Percentiles rank a stretch among this genome's conserved stretches.
These are phyloP conservation scores for Amia ocellicauda DNA, from an alignment of 2,113 vertebrate species.

Conservation along the genomic window DNA sequence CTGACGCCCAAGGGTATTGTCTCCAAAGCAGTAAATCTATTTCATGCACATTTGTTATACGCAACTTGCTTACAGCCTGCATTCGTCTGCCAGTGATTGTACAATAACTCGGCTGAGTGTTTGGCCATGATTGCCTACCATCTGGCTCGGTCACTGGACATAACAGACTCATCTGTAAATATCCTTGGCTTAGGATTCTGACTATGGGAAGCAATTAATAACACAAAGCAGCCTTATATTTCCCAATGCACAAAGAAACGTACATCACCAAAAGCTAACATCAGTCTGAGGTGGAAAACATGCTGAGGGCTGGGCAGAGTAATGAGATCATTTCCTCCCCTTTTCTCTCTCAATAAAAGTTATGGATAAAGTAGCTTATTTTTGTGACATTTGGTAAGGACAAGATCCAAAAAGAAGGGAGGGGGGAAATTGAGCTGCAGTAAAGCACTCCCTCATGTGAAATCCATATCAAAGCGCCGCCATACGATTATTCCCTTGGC, in stretches of 20 bases:
- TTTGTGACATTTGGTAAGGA: no score
- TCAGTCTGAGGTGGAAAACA: slow-evolving; percentile 3
- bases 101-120: slow-evolving; percentile 63
- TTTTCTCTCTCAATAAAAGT: no score
- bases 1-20: slow-evolving; percentile 39
- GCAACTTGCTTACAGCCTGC: slow-evolving; percentile 56
- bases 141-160: slow-evolving; percentile 63
- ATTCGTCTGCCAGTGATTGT: slow-evolving; percentile 59
- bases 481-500: no score
- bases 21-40: slow-evolving; percentile 61
- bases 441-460: no score
- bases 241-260: no score
- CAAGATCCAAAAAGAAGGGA: no score
- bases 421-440: no score
- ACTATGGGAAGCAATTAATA: slow-evolving; percentile 54
- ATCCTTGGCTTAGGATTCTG: slow-evolving; percentile 56
- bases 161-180: slow-evolving; percentile 66
- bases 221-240: slow-evolving; percentile 24
- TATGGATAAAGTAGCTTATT: no score
- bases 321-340: no score
- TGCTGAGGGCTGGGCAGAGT: no score
- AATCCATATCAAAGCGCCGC: no score
- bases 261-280: no score
- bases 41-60: slow-evolving; percentile 66
- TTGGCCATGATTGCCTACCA: slow-evolving; percentile 66